A percentile compares a stretch with the other conserved stretches of the same genome.
phyloP scores from a whole-genome alignment of 2,797 vertebrate genomes.

The Enteromius trimaculatus region DNA sequence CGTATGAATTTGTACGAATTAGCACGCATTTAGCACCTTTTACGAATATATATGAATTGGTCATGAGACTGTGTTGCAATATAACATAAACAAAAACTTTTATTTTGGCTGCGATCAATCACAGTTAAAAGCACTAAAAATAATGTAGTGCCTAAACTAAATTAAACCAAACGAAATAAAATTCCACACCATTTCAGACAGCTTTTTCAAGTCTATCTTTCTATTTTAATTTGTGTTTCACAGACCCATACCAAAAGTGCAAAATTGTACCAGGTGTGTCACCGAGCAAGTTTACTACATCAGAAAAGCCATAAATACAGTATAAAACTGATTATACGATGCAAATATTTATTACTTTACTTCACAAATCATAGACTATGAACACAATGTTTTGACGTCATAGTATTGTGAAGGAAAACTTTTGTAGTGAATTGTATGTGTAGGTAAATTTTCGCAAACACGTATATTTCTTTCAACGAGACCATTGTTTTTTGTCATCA shows the following conservation, averaged over 20 bases:
- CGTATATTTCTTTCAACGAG: too few species aligned
- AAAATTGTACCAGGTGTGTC: neutral
- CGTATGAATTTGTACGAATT: too few species aligned
- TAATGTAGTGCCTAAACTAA: neutral
- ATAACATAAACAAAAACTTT: too few species aligned
- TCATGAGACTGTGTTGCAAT: too few species aligned
- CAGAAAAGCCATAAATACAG: neutral
- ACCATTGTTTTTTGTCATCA: too few species aligned
- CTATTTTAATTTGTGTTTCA: neutral
- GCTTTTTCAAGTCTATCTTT: neutral
- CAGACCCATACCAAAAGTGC: neutral
- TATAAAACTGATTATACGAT: neutral
- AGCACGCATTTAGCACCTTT: too few species aligned
- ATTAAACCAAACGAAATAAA: neutral
- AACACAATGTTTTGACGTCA: neutral
- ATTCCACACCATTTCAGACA: neutral
- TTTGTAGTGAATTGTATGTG: too few species aligned
- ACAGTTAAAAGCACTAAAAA: neutral
- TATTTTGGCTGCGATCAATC: too few species aligned
- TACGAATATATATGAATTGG: too few species aligned
- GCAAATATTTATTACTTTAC: neutral
- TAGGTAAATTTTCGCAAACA: too few species aligned
- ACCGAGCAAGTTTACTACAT: neutral
- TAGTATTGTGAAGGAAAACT: neutral
- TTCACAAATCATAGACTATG: neutral